These are phyloP conservation scores for Adela reaumurella DNA, from an alignment of 2,888 invertebrate species.

Conservation along the genomic window DNA sequence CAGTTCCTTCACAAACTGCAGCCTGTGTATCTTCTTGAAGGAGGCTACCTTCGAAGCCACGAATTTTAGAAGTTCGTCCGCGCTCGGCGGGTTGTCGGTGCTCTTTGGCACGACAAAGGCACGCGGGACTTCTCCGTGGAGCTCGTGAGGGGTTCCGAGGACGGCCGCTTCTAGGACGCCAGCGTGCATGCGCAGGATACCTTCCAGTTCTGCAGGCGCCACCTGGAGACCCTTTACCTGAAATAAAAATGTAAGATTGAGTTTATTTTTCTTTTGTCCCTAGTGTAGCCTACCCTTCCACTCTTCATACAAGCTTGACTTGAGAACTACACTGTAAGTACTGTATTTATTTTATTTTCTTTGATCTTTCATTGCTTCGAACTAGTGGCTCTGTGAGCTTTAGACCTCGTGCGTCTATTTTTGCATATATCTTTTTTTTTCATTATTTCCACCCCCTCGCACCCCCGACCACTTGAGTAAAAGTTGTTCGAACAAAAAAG, in stretches of 20 bases:
- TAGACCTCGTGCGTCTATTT: too few relatives aligned
- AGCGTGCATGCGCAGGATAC: conserved; percentile 68
- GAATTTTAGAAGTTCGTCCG: conserved; percentile 44
- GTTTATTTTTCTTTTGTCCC: too few relatives aligned
- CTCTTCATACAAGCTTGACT: too few relatives aligned
- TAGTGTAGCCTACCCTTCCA: too few relatives aligned
- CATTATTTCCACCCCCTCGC: too few relatives aligned
- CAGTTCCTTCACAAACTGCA: conserved; percentile 64
- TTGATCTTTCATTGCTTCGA: too few relatives aligned
- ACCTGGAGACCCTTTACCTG: conserved; percentile 74
- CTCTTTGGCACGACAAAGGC: conserved; percentile 68
- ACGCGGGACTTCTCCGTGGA: conserved; percentile 73
- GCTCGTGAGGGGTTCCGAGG: conserved; percentile 70
- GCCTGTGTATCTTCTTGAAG: conserved; percentile 69
- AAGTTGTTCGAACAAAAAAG: too few relatives aligned
- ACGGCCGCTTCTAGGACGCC: conserved; percentile 81
- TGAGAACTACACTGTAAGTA: not conserved
- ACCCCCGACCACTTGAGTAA: too few relatives aligned
- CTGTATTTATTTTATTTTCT: not conserved
- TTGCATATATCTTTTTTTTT: too few relatives aligned
- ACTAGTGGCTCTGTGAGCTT: too few relatives aligned
- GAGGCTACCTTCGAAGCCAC: conserved; percentile 69
- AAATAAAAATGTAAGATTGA: not conserved
- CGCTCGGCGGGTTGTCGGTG: conserved; percentile 36
- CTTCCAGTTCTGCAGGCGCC: conserved; percentile 86